Evolutionary conservation across 2,888 invertebrate genomes (phyloP).

Genomic region (Sarcophaga rosellei): DNA sequence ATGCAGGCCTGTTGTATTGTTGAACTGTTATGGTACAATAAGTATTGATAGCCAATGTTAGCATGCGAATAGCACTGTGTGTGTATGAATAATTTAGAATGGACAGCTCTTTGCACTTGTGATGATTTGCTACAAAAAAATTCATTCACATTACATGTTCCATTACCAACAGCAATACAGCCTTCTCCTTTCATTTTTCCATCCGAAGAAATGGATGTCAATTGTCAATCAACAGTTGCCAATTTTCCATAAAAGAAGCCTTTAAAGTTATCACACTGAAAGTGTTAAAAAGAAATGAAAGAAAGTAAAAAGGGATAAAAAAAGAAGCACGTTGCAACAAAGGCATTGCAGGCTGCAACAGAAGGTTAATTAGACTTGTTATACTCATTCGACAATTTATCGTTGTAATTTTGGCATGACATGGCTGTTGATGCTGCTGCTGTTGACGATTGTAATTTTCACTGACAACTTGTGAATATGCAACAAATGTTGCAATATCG

Average conservation of each 20-base stretch:
- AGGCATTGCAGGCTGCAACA: neutral
- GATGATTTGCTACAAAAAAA: too few relatives aligned
- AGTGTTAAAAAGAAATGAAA: neutral
- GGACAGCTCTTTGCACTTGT: too few relatives aligned
- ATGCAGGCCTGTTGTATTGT: too few relatives aligned
- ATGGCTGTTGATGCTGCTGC: neutral
- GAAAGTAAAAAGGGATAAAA: neutral
- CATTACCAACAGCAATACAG: too few relatives aligned
- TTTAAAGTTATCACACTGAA: slow-evolving; percentile 36
- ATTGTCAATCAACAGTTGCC: slow-evolving; percentile 52
- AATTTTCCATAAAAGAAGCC: slow-evolving; percentile 28
- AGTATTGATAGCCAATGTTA: too few relatives aligned
- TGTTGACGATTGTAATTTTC: slow-evolving; percentile 13
- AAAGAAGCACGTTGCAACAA: neutral
- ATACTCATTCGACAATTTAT: neutral
- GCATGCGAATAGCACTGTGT: too few relatives aligned
- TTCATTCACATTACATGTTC: too few relatives aligned
- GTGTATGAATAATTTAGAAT: too few relatives aligned
- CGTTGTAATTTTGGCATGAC: neutral
- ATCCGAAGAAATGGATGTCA: neutral
- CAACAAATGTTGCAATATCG: slow-evolving; percentile 22
- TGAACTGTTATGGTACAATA: too few relatives aligned
- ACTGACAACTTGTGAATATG: neutral
- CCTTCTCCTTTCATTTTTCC: too few relatives aligned
- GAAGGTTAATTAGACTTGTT: slow-evolving; percentile 42